Conservation (phyloP, 2,888 invertebrate genomes). For the Acronicta aceris region DNA sequence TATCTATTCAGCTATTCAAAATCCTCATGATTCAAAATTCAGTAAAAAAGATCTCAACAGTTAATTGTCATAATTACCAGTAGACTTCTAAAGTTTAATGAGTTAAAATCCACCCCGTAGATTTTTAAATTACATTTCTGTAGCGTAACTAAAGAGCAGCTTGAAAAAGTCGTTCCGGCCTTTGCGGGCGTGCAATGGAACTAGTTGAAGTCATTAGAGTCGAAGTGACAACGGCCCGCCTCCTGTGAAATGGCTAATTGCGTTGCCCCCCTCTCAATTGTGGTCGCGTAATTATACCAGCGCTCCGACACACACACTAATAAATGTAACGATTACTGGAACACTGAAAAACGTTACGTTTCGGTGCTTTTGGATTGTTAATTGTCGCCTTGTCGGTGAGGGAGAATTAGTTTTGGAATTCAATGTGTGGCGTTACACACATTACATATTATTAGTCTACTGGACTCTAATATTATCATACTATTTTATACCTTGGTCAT, state of each 20-base stretch:
- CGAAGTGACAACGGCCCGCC: conserved; percentile 63
- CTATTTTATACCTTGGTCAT: too few species aligned
- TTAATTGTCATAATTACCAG: conserved; percentile 34
- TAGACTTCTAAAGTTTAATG: conserved; percentile 32
- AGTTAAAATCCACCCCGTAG: conserved; percentile 34
- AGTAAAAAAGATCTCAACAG: conserved; percentile 19
- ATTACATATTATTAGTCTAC: neutral
- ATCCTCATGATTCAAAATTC: conserved; percentile 17
- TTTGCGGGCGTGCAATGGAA: conserved; percentile 51
- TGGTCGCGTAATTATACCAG: conserved; percentile 66
- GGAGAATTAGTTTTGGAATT: conserved; percentile 17
- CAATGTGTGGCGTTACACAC: neutral
- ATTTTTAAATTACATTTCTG: conserved; percentile 47
- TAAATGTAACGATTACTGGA: conserved; percentile 57
- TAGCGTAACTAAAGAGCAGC: conserved; percentile 37
- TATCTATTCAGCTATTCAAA: too few species aligned
- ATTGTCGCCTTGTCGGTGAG: conserved; percentile 8
- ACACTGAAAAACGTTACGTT: conserved; percentile 40
- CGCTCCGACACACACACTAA: conserved; percentile 53
- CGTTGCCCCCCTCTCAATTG: conserved; percentile 64
- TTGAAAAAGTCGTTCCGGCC: conserved; percentile 52
- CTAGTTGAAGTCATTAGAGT: conserved; percentile 64
- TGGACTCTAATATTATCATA: too few species aligned
- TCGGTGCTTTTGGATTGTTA: conserved; percentile 25
- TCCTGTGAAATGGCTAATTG: conserved; percentile 67